Percentiles rank a stretch among this genome's conserved stretches.
Evolutionary conservation across 2,888 invertebrate genomes (phyloP).

Genomic region (Trissolcus brochymenae): DNA sequence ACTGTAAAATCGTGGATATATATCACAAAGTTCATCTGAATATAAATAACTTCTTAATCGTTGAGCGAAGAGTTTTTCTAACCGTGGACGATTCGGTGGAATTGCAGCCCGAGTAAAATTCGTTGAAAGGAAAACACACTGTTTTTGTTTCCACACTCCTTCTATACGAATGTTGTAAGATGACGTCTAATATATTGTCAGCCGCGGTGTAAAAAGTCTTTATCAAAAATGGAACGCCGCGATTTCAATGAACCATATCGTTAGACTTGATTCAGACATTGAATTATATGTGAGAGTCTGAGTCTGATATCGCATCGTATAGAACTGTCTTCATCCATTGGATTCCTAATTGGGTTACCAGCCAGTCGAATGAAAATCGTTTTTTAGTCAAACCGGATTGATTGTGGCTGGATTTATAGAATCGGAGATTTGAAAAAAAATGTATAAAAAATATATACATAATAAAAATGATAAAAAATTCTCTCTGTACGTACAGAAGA

Average conservation of each 20-base stretch:
- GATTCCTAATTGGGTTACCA: slow-evolving; percentile 51
- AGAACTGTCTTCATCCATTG: slow-evolving; percentile 43
- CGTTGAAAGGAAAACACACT: no score
- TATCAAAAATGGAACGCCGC: not conserved
- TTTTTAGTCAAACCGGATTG: slow-evolving; percentile 42
- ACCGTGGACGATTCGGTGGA: no score
- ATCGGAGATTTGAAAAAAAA: not conserved
- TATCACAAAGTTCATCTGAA: slow-evolving; percentile 3
- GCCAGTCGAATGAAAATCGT: slow-evolving; percentile 43
- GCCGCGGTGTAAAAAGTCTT: no score
- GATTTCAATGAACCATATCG: slow-evolving; percentile 34
- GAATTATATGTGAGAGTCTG: slow-evolving; percentile 37
- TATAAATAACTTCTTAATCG: no score
- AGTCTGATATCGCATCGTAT: slow-evolving; percentile 41
- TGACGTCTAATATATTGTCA: no score
- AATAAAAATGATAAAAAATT: no score
- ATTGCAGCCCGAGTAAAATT: no score
- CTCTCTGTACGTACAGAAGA: no score
- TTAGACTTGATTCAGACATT: slow-evolving; percentile 26
- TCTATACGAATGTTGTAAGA: no score
- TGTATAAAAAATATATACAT: no score
- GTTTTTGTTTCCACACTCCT: no score
- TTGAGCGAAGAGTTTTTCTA: no score
- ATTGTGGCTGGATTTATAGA: slow-evolving; percentile 9
- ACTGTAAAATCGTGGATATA: slow-evolving; percentile 22